A percentile compares a stretch with the other conserved stretches of the same genome.
phyloP scores from a whole-genome alignment of 2,113 vertebrate species.

The Sporophila hypoxantha region DNA sequence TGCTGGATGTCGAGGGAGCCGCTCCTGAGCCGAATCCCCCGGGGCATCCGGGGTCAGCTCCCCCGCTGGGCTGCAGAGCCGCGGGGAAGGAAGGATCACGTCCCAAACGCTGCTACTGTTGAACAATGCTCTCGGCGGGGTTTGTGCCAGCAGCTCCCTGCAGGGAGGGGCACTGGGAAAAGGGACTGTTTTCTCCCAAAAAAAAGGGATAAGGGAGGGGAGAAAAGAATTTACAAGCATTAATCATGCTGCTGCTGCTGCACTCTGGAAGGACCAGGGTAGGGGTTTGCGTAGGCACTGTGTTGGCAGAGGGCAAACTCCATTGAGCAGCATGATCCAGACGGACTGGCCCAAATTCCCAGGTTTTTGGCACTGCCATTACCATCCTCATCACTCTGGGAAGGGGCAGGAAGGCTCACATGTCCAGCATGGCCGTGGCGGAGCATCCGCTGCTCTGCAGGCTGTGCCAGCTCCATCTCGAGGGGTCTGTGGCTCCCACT shows the following conservation, averaged over 20 bases:
- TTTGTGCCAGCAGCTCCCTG: not conserved
- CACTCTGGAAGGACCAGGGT: not conserved
- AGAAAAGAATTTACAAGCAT: not conserved
- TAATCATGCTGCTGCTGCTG: not conserved
- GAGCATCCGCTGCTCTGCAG: not conserved
- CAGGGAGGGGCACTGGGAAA: not conserved
- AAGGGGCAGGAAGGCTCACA: not conserved
- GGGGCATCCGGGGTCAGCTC: not conserved
- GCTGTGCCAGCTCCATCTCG: not conserved
- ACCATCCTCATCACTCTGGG: not conserved
- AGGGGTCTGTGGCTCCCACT: not conserved
- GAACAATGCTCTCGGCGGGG: fast-evolving
- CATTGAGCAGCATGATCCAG: not conserved
- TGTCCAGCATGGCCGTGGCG: fast-evolving
- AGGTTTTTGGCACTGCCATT: not conserved
- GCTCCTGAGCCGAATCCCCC: not conserved
- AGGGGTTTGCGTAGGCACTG: not conserved
- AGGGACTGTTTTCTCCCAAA: not conserved
- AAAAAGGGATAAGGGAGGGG: not conserved
- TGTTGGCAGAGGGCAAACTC: not conserved
- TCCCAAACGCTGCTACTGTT: not conserved
- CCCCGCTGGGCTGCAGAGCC: not conserved
- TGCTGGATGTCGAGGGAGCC: not conserved
- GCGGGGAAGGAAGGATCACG: not conserved
- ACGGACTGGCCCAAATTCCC: not conserved